Evolutionary conservation across 2,797 vertebrate species (phyloP).

Genomic region (Rhincodon typus): DNA sequence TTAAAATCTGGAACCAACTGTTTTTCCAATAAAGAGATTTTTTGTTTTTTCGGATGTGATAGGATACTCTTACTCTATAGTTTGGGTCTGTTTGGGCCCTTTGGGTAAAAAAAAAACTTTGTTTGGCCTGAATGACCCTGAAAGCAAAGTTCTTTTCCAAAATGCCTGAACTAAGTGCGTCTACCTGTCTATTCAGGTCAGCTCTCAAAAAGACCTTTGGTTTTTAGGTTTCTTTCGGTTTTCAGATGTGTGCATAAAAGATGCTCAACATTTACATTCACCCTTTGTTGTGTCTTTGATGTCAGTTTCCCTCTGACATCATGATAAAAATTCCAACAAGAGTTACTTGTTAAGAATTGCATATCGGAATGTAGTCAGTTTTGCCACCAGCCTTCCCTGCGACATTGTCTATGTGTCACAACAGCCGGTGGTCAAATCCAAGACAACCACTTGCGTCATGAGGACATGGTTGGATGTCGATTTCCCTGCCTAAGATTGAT

Average conservation of each 20-base stretch:
- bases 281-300: background rate
- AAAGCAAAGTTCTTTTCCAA: too few species aligned
- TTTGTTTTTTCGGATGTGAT: too few species aligned
- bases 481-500: background rate
- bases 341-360: background rate
- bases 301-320: background rate
- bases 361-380: background rate
- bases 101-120: too few species aligned
- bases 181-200: too few species aligned
- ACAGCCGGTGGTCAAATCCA: background rate
- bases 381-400: background rate
- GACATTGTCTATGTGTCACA: background rate
- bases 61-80: too few species aligned
- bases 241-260: background rate
- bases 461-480: background rate
- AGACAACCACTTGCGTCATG: background rate
- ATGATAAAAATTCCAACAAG: background rate
- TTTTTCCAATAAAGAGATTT: too few species aligned
- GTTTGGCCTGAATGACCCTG: too few species aligned
- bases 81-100: too few species aligned
- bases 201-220: too few species aligned
- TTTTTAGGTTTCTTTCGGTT: too few species aligned
- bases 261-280: background rate
- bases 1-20: too few species aligned
- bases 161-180: too few species aligned